Evolutionary conservation across 1,140 invertebrate genomes (phyloP), one percentile per base, ranked within the genome.

Genomic region (Homarus americanus): DNA sequence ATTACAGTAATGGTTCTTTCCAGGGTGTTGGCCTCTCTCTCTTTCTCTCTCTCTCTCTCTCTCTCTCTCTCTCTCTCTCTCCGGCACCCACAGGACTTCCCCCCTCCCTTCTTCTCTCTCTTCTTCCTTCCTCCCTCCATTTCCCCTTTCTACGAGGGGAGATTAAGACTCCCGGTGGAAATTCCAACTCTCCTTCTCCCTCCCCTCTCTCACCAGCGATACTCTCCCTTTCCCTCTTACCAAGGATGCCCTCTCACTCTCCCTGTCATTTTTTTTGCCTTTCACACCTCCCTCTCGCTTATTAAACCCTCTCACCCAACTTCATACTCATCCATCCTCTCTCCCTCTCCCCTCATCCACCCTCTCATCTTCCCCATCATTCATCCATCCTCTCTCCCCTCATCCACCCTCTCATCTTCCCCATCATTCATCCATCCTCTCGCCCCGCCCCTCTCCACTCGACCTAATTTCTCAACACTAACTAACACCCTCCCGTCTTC

Each of bases 101-200:
- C 66, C 32, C 24, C 20, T 24, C 66, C 24, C 20, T 24, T 34
- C 24, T 24, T 24, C 20, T 69, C 66, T 69, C 66, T 5, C 5
- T 24, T 4, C 32, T 24, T 24, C 66, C 66, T 69, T 69, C 24
- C 24, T 7, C 24, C 66, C 24, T 24, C 66, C 66, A 24, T 40
- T 24, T 41, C 75, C 28, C 75, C 41, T 28, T 41, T 78, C 17
- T 78, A 41, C 36, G n/a, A 78, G 75, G 75, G 75, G 40, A 78
- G 75, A 78, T 78, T 78, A 78, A 24, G 75, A n/a, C 75, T 78
- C 28, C 38, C 75, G 38, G 38, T 41, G 28, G 24, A 78, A 41
- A 40, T 78, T 2, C 75, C 24, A 17, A 78, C 34, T 15, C 73
- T 36, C 41, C n/a, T 24, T 7, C 44, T 32, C 32, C 24, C 34